Conservation (phyloP, 2,888 invertebrate genomes). For the Corbicula japonica region DNA sequence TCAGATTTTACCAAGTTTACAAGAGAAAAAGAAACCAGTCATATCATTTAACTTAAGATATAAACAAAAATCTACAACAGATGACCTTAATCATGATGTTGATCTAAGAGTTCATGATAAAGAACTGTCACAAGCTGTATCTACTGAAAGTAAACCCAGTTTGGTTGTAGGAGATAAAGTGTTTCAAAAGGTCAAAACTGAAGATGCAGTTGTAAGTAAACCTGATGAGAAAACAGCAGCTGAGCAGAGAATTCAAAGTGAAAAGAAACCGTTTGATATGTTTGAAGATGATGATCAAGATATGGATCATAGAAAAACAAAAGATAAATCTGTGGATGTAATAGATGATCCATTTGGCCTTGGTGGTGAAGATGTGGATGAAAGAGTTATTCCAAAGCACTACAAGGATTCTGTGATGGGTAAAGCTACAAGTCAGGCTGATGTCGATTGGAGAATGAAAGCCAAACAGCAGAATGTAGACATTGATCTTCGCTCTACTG, state of each 20-base stretch:
- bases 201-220: neutral
- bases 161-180: neutral
- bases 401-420: neutral
- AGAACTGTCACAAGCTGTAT: too few species aligned
- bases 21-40: constrained; percentile 36
- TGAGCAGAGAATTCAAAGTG: too few species aligned
- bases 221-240: too few species aligned
- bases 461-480: too few species aligned
- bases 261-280: too few species aligned
- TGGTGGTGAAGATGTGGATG: constrained; percentile 14
- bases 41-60: constrained; percentile 30
- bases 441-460: constrained; percentile 14
- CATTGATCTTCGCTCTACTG: constrained; percentile 22
- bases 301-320: neutral
- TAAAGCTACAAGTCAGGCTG: neutral
- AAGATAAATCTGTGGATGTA: neutral
- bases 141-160: neutral
- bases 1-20: constrained; percentile 19
- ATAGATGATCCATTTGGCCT: constrained; percentile 11
- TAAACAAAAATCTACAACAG: neutral
- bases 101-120: constrained; percentile 9
- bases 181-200: neutral
- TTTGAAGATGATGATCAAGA: neutral
- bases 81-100: constrained; percentile 12
- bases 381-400: neutral